These are phyloP conservation scores for Eidolon helvum DNA, from an alignment of 2,113 vertebrate species.

Conservation along the genomic window DNA sequence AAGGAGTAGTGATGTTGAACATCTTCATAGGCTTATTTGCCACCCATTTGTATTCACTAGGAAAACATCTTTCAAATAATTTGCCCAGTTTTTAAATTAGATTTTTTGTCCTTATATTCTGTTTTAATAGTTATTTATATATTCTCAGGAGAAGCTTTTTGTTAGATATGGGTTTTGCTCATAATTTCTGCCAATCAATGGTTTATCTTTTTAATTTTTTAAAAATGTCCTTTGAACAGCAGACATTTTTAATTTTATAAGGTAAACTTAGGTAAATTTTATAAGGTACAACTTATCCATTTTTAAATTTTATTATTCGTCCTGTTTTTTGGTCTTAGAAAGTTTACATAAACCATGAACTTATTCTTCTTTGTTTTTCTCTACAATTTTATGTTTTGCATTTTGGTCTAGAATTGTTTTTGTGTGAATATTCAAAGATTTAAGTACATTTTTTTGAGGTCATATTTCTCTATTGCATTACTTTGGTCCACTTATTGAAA, in stretches of 20 bases:
- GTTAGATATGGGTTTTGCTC: neutral
- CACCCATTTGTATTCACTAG: neutral
- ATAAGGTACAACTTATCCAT: neutral
- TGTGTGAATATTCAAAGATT: neutral
- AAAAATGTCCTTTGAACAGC: neutral
- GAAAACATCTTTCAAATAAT: neutral
- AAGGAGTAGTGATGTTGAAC: neutral
- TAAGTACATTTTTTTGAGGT: neutral
- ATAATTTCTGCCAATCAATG: neutral
- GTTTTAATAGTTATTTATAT: neutral
- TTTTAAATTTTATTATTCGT: neutral
- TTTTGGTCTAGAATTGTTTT: neutral
- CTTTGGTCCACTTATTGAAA: neutral
- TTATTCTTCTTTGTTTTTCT: neutral
- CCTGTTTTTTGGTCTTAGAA: neutral
- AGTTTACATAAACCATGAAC: neutral
- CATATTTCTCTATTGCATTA: neutral
- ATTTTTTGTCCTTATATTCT: neutral
- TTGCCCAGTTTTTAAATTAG: neutral
- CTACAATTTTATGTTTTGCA: neutral
- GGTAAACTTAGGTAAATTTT: neutral
- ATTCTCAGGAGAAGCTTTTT: neutral
- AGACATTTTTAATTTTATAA: neutral
- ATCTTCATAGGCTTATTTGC: neutral
- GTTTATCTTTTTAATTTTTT: neutral